Evolutionary conservation across 1,140 invertebrate species (phyloP).

Genomic region (Platyscapa corneri): DNA sequence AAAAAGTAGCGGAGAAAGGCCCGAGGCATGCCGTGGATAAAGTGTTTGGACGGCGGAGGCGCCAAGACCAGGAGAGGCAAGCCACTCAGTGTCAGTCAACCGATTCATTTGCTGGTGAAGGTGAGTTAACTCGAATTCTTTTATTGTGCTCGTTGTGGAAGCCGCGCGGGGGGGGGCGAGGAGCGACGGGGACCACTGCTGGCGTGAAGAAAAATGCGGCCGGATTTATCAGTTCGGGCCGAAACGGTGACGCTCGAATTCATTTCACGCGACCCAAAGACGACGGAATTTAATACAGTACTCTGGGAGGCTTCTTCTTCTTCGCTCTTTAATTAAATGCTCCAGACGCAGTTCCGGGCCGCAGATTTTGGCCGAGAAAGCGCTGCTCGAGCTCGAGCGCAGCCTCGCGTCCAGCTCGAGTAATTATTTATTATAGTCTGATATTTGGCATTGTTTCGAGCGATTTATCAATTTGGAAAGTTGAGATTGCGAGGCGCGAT

Average conservation of each 20-base stretch:
- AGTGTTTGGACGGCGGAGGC: conserved; percentile 71
- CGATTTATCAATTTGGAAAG: background rate
- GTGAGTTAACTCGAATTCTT: conserved; percentile 55
- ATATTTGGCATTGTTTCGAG: background rate
- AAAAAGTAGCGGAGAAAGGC: conserved; percentile 1
- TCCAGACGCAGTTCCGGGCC: background rate
- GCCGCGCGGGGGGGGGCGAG: too few relatives aligned
- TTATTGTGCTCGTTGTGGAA: background rate
- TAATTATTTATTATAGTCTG: background rate
- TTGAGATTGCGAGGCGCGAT: background rate
- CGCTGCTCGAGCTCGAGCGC: too few relatives aligned
- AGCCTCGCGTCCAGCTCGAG: background rate
- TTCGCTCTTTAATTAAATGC: background rate
- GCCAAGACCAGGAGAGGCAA: conserved; percentile 67
- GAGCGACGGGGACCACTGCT: background rate
- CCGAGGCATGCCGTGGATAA: conserved; percentile 72
- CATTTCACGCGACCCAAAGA: background rate
- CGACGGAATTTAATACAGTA: background rate
- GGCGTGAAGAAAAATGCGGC: background rate
- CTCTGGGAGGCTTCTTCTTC: background rate
- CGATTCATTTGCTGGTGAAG: conserved; percentile 73
- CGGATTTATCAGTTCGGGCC: background rate
- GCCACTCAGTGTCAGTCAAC: conserved; percentile 72
- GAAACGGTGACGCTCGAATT: background rate
- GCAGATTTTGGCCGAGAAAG: background rate